Conservation (phyloP, 2,888 invertebrate species). For the Ashinkailepas kermadecensis region DNA sequence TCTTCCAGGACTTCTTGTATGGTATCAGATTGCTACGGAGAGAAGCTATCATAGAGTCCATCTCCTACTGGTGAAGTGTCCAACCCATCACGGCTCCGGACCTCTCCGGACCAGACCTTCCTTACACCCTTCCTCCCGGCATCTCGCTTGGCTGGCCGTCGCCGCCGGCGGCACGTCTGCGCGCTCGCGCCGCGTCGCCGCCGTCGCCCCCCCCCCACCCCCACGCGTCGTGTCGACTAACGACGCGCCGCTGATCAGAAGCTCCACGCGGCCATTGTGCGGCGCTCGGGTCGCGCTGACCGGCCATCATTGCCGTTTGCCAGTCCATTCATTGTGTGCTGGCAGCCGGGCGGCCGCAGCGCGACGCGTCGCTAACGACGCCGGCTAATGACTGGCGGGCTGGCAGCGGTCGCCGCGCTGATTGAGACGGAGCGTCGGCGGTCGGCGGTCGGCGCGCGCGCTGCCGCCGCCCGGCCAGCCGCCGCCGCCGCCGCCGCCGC, state of each 20-base stretch:
- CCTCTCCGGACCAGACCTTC: not conserved
- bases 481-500: too few relatives aligned
- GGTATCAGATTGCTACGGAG: too few relatives aligned
- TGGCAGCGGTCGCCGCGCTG: not conserved
- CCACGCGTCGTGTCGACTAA: not conserved
- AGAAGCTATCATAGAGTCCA: too few relatives aligned
- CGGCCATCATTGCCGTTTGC: not conserved
- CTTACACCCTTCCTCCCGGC: not conserved
- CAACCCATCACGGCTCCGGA: not conserved
- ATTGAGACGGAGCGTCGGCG: not conserved
- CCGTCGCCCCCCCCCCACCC: too few relatives aligned
- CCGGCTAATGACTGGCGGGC: not conserved
- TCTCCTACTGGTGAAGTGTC: too few relatives aligned
- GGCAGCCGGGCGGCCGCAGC: not conserved
- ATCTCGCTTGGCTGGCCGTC: not conserved
- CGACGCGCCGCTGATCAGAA: not conserved
- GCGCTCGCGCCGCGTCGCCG: too few relatives aligned
- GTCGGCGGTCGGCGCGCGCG: not conserved
- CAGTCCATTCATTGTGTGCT: slow-evolving; percentile 11
- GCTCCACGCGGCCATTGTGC: not conserved
- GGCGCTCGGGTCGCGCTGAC: not conserved
- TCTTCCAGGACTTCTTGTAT: too few relatives aligned
- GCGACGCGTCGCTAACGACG: not conserved
- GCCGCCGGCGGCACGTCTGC: not conserved
- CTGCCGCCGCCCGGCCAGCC: not conserved